Percentiles rank a stretch among this genome's conserved stretches.
These are phyloP conservation scores for Lampris incognitus DNA, from an alignment of 2,113 vertebrate species.

Conservation along the genomic window DNA sequence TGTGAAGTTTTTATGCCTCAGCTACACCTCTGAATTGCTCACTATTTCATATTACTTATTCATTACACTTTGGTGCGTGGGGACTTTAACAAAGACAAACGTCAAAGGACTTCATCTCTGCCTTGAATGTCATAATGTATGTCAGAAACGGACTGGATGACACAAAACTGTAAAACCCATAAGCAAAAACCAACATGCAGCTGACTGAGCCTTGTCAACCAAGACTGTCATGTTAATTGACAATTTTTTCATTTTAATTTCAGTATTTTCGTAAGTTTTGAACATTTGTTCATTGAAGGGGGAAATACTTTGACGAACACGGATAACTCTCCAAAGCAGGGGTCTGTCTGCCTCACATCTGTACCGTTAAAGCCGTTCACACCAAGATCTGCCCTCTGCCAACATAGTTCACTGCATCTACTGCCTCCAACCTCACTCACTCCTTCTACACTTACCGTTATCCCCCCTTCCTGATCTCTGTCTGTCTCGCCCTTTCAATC, in stretches of 20 bases:
- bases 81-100: no score
- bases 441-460: no score
- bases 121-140: slow-evolving; percentile 47
- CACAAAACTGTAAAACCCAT: slow-evolving; percentile 40
- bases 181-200: slow-evolving; percentile 7
- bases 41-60: no score
- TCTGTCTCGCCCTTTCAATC: not conserved
- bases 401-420: no score
- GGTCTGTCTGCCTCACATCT: slow-evolving; percentile 9
- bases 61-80: no score
- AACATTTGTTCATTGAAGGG: no score
- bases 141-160: slow-evolving; percentile 45
- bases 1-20: no score
- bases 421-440: no score
- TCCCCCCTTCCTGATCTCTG: not conserved
- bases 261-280: no score
- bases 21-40: no score
- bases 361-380: not conserved
- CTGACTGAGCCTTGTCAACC: not conserved
- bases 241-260: no score
- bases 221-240: not conserved
- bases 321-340: not conserved
- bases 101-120: slow-evolving; percentile 15
- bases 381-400: not conserved
- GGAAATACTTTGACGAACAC: no score